Evolutionary conservation across 2,888 invertebrate species (phyloP).

Genomic region (Pandemis cinnamomeana): DNA sequence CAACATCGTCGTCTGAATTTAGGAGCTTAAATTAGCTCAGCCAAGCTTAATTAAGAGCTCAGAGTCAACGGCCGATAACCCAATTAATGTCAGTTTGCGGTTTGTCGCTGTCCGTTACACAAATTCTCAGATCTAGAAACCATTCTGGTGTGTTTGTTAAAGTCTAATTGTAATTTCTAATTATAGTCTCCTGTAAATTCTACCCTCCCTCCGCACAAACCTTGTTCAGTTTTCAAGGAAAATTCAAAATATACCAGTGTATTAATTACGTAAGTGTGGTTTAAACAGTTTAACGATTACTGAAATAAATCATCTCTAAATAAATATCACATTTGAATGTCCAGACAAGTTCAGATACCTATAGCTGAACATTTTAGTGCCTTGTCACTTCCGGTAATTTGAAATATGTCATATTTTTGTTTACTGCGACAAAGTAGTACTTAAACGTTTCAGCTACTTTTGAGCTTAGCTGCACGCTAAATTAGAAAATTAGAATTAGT

Average conservation of each 20-base stretch:
- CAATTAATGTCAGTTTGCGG: slow-evolving; percentile 9
- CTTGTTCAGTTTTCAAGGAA: background rate
- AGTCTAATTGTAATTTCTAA: background rate
- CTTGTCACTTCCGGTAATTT: too few relatives aligned
- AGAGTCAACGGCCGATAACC: slow-evolving; percentile 12
- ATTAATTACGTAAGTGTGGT: background rate
- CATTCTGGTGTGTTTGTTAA: background rate
- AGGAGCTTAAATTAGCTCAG: slow-evolving; percentile 7
- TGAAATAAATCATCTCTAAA: background rate
- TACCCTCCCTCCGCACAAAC: background rate
- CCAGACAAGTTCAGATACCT: too few relatives aligned
- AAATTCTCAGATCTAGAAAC: slow-evolving; percentile 4
- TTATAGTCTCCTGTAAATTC: background rate
- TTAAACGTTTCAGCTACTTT: too few relatives aligned
- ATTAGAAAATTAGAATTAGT: background rate
- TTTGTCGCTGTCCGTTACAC: slow-evolving; percentile 5
- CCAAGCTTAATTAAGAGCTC: slow-evolving; percentile 21
- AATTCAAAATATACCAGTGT: background rate
- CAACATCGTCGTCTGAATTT: background rate
- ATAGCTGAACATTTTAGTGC: too few relatives aligned
- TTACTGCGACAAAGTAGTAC: too few relatives aligned
- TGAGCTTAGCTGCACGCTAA: too few relatives aligned
- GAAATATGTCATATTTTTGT: too few relatives aligned
- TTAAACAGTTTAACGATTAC: background rate
- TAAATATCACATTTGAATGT: too few relatives aligned